phyloP scores from a whole-genome alignment of 2,797 vertebrate genomes.

The Glyptemys insculpta region DNA sequence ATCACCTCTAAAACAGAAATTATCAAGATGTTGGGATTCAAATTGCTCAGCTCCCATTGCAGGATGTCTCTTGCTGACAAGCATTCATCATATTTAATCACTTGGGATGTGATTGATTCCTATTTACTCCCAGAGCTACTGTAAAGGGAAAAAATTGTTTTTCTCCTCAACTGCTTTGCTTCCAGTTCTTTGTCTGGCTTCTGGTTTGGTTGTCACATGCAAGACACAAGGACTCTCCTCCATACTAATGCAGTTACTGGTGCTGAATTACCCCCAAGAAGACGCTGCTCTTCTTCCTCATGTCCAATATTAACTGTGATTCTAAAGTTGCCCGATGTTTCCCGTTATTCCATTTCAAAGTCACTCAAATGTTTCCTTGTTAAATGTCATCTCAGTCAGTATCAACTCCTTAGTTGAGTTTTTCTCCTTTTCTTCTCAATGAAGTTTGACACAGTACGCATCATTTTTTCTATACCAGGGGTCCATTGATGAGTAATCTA shows the following conservation, averaged over 20 bases:
- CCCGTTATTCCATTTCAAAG: background rate
- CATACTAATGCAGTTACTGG: rapidly evolving
- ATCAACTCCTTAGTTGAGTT: too few relatives aligned
- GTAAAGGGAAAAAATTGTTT: background rate
- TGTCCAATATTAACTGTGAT: background rate
- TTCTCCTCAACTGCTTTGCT: background rate
- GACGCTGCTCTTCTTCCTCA: background rate
- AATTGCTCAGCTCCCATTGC: rapidly evolving
- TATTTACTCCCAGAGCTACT: background rate
- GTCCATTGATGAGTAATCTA: rapidly evolving
- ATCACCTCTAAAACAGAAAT: background rate
- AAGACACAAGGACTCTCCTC: background rate
- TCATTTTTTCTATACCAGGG: background rate
- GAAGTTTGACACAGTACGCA: background rate
- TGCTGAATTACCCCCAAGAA: background rate
- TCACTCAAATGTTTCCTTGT: too few relatives aligned
- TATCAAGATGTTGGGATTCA: background rate
- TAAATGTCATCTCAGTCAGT: too few relatives aligned
- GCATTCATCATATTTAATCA: background rate
- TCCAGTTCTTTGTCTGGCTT: background rate
- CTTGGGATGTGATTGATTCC: rapidly evolving
- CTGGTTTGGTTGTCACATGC: background rate
- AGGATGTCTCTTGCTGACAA: background rate
- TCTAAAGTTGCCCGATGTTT: background rate
- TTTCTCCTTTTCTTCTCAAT: background rate